Base-by-base conservation (phyloP, 2,113 vertebrate species). In the Spea bombifrons region DNA sequence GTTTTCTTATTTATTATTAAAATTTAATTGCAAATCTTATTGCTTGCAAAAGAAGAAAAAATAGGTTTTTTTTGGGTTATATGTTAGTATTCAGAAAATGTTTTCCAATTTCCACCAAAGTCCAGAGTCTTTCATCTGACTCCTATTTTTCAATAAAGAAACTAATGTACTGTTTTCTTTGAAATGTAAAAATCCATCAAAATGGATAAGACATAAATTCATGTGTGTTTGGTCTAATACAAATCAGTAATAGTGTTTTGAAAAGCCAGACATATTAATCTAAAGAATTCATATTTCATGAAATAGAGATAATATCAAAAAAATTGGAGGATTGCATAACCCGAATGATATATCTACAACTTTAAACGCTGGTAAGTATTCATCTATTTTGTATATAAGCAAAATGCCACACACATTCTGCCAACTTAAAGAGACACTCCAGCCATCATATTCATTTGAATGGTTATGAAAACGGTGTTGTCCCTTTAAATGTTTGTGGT, bases 111-210 rank as follows among this genome's bases (percentile, higher is more conserved):
- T 87, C 86, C 88, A 77, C 52, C 66, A 77, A 80, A 81, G 82
- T 78, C 72, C 66, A 17, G 78, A 84, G 83, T 81, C 84, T 89
- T 90, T 88, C 86, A 87, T 85, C 85, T 89, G 84, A 87, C 83
- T 88, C 89, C 78, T 50, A 84, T 81, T 86, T 89, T 89, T 85
- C 84, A 86, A 75, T 85, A 88, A 86, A 76, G 78, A 85, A 85
- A 77, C 46, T 13, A 52, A 86, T 83, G 44, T 45, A 30, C 7
- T 75, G 70, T 86, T 88, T 87, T 83, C 81, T 88, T 85, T 82
- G 78, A 88, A 78, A 81, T 72, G 45, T 75, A 82, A 83, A 84
- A 88, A 83, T 59, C 46, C 78, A 85, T 84, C 83, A 83, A 74
- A 85, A 81, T 43, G 43, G 73, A 82, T 85, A 83, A 66, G 68